These are phyloP conservation scores for Sminthurinus aureus DNA, from an alignment of 2,888 invertebrate species.

Conservation along the genomic window DNA sequence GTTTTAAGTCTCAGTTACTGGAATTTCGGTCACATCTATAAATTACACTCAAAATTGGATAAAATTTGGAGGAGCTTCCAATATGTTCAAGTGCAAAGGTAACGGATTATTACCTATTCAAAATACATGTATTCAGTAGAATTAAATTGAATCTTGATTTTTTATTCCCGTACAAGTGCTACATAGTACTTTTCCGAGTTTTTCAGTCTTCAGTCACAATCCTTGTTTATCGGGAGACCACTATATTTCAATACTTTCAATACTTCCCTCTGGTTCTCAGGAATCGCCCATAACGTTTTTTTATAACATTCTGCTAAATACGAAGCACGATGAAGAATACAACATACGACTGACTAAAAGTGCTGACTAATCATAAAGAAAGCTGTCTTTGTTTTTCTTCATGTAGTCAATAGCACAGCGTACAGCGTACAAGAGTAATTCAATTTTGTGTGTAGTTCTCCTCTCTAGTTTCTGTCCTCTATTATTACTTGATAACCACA, in stretches of 20 bases:
- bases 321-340: not conserved
- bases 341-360: not conserved
- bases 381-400: no score
- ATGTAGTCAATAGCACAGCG: no score
- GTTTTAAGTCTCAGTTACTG: no score
- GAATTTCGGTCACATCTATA: no score
- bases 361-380: not conserved
- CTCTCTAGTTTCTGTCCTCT: no score
- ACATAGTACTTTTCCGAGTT: not conserved
- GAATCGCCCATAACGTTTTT: not conserved
- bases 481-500: no score
- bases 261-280: not conserved
- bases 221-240: no score
- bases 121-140: not conserved
- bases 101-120: not conserved
- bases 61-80: not conserved
- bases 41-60: no score
- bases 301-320: not conserved
- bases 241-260: no score
- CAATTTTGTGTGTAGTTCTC: no score
- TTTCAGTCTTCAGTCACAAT: not conserved
- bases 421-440: no score
- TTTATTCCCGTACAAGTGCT: not conserved
- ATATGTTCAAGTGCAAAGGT: not conserved
- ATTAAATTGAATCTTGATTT: not conserved